Evolutionary conservation across 2,797 vertebrate species (phyloP).

Genomic region (Macropus fuliginosus): DNA sequence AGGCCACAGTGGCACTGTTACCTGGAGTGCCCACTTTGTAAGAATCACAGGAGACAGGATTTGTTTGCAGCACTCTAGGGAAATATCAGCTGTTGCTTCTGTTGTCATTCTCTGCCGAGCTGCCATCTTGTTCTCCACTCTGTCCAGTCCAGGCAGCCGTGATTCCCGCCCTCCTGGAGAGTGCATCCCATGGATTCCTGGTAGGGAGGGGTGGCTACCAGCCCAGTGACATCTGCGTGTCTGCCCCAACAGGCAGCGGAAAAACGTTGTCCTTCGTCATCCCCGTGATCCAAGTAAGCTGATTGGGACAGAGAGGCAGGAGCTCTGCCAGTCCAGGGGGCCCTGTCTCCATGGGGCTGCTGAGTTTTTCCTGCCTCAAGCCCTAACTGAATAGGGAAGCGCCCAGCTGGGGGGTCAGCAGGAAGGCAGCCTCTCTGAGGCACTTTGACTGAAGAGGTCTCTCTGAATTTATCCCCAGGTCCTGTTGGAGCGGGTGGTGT

Average conservation of each 20-base stretch:
- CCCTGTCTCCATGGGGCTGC: too few relatives aligned
- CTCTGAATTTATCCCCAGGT: conserved; percentile 82
- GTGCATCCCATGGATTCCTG: conserved; percentile 86
- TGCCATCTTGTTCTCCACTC: background rate
- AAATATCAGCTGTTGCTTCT: background rate
- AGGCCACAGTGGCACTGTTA: background rate
- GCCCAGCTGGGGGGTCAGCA: background rate
- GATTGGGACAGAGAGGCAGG: background rate
- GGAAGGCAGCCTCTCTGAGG: background rate
- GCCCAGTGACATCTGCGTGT: conserved; percentile 95
- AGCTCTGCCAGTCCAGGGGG: background rate
- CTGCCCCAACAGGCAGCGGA: conserved; percentile 96
- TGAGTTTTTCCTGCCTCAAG: background rate
- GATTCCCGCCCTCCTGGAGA: conserved; percentile 92
- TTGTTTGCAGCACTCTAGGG: too few relatives aligned
- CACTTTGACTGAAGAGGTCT: background rate
- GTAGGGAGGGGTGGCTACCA: conserved; percentile 91
- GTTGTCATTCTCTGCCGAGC: background rate
- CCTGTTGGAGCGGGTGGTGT: conserved; percentile 89
- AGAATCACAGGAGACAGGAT: background rate
- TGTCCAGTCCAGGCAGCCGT: conserved; percentile 93
- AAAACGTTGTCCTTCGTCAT: conserved; percentile 96
- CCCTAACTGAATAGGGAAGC: background rate
- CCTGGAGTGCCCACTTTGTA: background rate
- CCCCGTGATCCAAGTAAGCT: conserved; percentile 93